Evolutionary conservation across 1,140 invertebrate species (phyloP), one percentile per base, ranked within the genome.

Genomic region (Drosophila nikananu): DNA sequence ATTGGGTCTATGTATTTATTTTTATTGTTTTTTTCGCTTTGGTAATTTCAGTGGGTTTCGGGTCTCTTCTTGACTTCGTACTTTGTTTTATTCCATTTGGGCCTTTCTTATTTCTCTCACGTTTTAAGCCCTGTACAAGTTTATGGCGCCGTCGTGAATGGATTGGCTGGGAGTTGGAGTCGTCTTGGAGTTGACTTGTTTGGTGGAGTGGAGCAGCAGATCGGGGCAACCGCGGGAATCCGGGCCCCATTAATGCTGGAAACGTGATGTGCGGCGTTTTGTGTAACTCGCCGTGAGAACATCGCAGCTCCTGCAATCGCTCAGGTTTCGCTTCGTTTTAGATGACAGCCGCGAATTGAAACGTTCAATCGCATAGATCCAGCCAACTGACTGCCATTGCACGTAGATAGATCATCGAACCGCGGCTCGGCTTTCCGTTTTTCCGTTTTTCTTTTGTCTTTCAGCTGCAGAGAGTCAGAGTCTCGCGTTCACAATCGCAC

Each of bases 231-330:
- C 55, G 42, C 17, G 23, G 46, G 52, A 21, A n/a, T 12, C 49
- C 39, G 19, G 21, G 32, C 35, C 39, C 75, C 72, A 80, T 87
- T 86, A 89, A 80, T 71, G 66, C 68, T 80, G 81, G 62, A 89
- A 87, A 89, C 84, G 84, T 87, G 84, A 87, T 87, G 84, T 90
- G 84, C 84, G 86, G 84, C 84, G 78, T 84, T 87, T 87, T 87
- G 84, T 87, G 84, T 87, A 89, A 87, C 82, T 89, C 84, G 84
- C 84, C 84, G 84, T 87, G 86, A 89, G 84, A 87, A 90, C 84
- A 81, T 75, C 62, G 77, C 66, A 25, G 35, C 62, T 67, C 55
- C 55, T 72, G 81, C 81, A 84, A 86, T 86, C 78, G 74, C 64
- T 86, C 66, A 61, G 65, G 80, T 81, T 89, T 80, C 77, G 73